These are phyloP conservation scores for Lissocephala sabroskyi DNA, from an alignment of 2,888 invertebrate species.

Conservation along the genomic window DNA sequence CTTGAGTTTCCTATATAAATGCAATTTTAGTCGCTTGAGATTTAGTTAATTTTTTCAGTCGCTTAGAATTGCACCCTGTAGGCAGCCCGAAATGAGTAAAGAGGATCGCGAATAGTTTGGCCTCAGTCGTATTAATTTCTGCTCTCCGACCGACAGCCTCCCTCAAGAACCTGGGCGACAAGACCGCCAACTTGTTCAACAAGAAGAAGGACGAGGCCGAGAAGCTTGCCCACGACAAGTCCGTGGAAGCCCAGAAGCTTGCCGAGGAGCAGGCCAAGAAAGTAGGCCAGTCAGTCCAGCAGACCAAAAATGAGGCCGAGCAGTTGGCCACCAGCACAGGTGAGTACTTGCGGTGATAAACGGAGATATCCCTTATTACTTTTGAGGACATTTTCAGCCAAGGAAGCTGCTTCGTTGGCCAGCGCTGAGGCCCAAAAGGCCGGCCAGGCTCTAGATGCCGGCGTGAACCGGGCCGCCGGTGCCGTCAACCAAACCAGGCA, in stretches of 20 bases:
- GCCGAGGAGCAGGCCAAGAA: constrained; percentile 79
- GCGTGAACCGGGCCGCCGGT: constrained; percentile 62
- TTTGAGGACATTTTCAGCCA: constrained; percentile 41
- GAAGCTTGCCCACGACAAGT: constrained; percentile 78
- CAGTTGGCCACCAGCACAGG: constrained; percentile 74
- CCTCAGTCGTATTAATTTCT: no score
- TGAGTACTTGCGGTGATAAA: constrained; percentile 31
- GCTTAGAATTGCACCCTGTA: no score
- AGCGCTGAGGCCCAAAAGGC: constrained; percentile 67
- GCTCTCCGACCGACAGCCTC: constrained; percentile 74
- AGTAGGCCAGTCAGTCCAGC: constrained; percentile 76
- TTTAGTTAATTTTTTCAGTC: no score
- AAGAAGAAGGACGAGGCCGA: constrained; percentile 82
- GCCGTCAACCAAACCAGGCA: constrained; percentile 64
- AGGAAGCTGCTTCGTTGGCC: constrained; percentile 71
- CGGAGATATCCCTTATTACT: neutral
- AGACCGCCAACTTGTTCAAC: constrained; percentile 81
- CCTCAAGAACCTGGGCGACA: constrained; percentile 81
- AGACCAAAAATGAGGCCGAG: constrained; percentile 75
- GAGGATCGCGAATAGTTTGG: no score
- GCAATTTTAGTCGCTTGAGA: no score
- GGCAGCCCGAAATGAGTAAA: no score
- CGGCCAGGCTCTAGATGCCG: constrained; percentile 69
- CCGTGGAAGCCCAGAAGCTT: constrained; percentile 76
- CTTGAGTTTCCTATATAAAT: no score